Evolutionary conservation across 2,797 vertebrate species (phyloP).

Genomic region (Peromyscus melanophrys): DNA sequence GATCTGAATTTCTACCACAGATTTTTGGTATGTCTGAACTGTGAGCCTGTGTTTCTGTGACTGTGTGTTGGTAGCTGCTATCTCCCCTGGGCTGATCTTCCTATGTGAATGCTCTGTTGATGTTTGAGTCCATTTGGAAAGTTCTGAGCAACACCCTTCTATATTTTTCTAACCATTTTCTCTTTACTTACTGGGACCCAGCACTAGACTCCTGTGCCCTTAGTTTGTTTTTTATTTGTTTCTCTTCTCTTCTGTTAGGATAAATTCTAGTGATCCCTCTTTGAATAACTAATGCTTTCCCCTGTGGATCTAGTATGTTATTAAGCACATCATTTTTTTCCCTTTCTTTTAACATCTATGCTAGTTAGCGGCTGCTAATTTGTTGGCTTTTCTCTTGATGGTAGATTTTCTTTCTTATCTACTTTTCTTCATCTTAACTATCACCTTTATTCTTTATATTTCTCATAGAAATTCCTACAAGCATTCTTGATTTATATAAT

Average conservation of each 20-base stretch:
- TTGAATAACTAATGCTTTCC: neutral
- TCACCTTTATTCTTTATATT: neutral
- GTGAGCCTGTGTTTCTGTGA: neutral
- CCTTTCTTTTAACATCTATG: neutral
- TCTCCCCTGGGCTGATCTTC: neutral
- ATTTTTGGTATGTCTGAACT: neutral
- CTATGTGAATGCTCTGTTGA: neutral
- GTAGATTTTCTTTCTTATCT: neutral
- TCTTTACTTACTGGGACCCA: neutral
- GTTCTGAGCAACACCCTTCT: neutral
- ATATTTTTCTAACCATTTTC: neutral
- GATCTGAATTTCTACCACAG: neutral
- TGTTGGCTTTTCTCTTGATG: neutral
- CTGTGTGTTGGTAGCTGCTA: neutral
- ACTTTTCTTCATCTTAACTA: neutral
- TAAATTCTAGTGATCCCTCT: neutral
- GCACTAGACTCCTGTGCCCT: no score
- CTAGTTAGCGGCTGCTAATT: neutral
- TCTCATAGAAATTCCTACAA: neutral
- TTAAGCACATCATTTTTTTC: neutral
- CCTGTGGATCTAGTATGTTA: neutral
- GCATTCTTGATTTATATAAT: neutral
- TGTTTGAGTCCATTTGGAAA: slow-evolving; percentile 1
- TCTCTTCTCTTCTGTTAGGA: neutral
- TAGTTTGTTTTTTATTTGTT: neutral